Conservation (phyloP, 2,113 vertebrate species). For the Perca flavescens region DNA sequence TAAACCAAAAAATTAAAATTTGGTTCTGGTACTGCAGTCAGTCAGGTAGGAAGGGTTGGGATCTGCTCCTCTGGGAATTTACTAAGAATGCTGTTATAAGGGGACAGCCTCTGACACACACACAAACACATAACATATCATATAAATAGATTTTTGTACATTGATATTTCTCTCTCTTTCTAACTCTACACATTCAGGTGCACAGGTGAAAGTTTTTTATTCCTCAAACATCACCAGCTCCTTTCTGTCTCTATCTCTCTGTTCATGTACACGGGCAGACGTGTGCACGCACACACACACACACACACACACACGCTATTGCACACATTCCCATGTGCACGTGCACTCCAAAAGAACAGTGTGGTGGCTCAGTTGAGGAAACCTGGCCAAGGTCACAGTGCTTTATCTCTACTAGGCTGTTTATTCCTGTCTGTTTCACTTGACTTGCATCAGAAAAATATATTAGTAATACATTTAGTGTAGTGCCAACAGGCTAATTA, state of each 20-base stretch:
- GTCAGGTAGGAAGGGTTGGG: neutral
- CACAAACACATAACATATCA: neutral
- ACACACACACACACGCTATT: neutral
- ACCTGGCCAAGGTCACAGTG: conserved; percentile 63
- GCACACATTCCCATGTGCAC: neutral
- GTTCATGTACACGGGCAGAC: neutral
- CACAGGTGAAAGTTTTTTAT: no score
- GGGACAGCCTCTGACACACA: neutral
- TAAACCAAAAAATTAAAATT: neutral
- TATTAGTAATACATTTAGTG: conserved; percentile 40
- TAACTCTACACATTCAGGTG: neutral
- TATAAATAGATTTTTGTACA: neutral
- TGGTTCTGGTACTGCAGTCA: neutral
- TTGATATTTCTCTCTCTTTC: neutral
- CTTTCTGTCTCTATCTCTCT: neutral
- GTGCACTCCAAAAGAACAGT: conserved; percentile 12
- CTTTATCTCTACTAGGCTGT: conserved; percentile 62
- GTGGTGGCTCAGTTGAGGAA: conserved; percentile 52
- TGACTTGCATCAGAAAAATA: conserved; percentile 73
- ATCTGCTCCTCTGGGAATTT: neutral
- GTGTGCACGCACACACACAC: no score
- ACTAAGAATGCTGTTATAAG: neutral
- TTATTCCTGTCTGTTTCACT: conserved; percentile 71
- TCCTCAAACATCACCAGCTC: neutral
- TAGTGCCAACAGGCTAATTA: conserved; percentile 21